Conservation (phyloP, 2,888 invertebrate genomes). For the Nemotelus pantherinus region DNA sequence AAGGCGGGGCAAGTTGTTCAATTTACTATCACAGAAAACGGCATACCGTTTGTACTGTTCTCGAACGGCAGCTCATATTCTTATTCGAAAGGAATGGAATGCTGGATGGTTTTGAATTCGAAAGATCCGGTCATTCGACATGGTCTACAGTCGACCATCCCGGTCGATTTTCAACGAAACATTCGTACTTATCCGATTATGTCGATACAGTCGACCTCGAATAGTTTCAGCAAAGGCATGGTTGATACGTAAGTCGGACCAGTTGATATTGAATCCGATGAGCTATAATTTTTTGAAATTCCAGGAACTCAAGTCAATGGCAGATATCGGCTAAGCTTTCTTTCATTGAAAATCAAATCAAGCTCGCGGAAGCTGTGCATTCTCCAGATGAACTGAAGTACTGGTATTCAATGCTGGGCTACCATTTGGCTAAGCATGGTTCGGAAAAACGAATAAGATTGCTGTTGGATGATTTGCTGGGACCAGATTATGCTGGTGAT, state of each 20-base stretch:
- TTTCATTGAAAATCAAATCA: conserved; percentile 65
- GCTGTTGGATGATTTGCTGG: conserved; percentile 61
- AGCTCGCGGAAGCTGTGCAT: conserved; percentile 61
- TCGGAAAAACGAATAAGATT: conserved; percentile 61
- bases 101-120: conserved; percentile 72
- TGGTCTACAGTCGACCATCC: conserved; percentile 64
- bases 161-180: conserved; percentile 61
- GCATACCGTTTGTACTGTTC: conserved; percentile 84
- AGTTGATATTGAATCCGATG: background rate
- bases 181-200: conserved; percentile 61
- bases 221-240: conserved; percentile 55
- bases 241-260: conserved; percentile 54
- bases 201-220: conserved; percentile 60
- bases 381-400: conserved; percentile 62
- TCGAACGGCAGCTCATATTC: conserved; percentile 87
- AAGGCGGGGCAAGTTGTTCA: conserved; percentile 68
- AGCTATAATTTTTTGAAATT: conserved; percentile 17
- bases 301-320: conserved; percentile 61
- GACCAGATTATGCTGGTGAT: conserved; percentile 63
- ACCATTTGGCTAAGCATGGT: conserved; percentile 61
- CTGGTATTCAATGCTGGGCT: conserved; percentile 63
- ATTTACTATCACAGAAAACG: conserved; percentile 73
- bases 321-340: conserved; percentile 61
- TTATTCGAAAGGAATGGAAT: conserved; percentile 78
- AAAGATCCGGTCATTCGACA: conserved; percentile 67